Evolutionary conservation across 2,113 vertebrate species (phyloP), one percentile per base, ranked within the genome.

Genomic region (Syrmaticus mikado): DNA sequence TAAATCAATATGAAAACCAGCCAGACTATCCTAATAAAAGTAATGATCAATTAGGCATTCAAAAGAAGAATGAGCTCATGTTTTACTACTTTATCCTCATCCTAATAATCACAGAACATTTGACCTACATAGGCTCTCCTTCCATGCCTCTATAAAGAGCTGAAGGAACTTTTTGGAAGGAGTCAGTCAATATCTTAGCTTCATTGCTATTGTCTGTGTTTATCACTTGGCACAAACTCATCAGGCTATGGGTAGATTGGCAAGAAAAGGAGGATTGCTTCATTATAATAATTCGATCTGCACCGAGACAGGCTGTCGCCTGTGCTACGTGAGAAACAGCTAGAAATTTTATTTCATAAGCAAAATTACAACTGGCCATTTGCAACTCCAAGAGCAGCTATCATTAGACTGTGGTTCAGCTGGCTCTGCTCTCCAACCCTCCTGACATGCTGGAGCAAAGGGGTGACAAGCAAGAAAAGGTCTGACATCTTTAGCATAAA

Each of bases 241-340:
- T 68, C 48, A 64, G 46, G 50, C 25, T 64, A 78, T 17, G 67
- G 61, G 79, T n/a, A 61, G 85, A 81, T 28, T 91, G 36, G 68
- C 61, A 89, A 72, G 48, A 81, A 92, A 92, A 87, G 20, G 57
- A 75, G 60, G 67, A 87, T 85, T 85, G 55, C 79, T 81, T 82
- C 85, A 83, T 89, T 87, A 83, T 34, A 85, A 94, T 81, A 92
- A 89, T 74, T 85, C 75, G 82, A 67, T 94, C 73, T 87, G 55
- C 64, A 25, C 52, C 61, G 94, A 92, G 88, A 94, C 94, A 92
- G 66, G 40, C 71, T 93, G 95, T 89, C 86, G 92, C 71, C 82
- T 75, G 52, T 81, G 61, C 72, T 94, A 92, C 10, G 2, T 72
- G 75, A 93, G 57, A 91, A 96, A 74, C 50, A 90, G 79, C 46